Conservation (phyloP, 1,140 invertebrate species). For the Centruroides sculpturatus region DNA sequence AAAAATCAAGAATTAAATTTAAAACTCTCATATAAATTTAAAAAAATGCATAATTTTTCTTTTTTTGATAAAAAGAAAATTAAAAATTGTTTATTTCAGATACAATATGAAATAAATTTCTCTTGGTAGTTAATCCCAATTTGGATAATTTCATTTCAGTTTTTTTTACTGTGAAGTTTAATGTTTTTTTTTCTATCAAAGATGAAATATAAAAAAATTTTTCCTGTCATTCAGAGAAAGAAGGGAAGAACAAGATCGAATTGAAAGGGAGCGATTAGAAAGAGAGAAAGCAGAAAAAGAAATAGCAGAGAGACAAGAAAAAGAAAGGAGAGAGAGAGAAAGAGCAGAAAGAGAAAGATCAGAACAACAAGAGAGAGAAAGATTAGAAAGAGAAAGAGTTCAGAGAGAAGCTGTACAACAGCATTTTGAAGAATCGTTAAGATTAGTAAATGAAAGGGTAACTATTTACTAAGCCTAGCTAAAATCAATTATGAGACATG, state of each 20-base stretch:
- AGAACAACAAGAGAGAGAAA: constrained; percentile 45
- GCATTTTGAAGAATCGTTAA: constrained; percentile 76
- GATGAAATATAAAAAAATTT: background rate
- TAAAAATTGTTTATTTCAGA: too few relatives aligned
- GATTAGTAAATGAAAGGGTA: constrained; percentile 62
- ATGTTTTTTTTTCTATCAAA: background rate
- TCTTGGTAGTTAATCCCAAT: too few relatives aligned
- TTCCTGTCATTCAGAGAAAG: constrained; percentile 26
- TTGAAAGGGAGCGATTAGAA: constrained; percentile 32
- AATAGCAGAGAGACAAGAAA: constrained; percentile 40
- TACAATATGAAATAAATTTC: too few relatives aligned
- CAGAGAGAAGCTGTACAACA: constrained; percentile 61
- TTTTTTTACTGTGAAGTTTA: too few relatives aligned
- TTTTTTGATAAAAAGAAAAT: too few relatives aligned
- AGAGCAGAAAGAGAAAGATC: constrained; percentile 36
- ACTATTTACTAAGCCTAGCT: background rate
- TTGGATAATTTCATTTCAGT: too few relatives aligned
- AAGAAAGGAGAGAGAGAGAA: constrained; percentile 34
- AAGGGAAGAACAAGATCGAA: constrained; percentile 39
- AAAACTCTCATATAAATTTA: too few relatives aligned
- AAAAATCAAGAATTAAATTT: too few relatives aligned
- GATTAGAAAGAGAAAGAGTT: constrained; percentile 48
- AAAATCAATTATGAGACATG: too few relatives aligned
- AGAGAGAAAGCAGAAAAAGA: constrained; percentile 38
- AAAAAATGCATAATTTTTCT: too few relatives aligned